A percentile compares a stretch with the other conserved stretches of the same genome.
phyloP scores from a whole-genome alignment of 2,797 vertebrate genomes.

The Pitangus sulphuratus region DNA sequence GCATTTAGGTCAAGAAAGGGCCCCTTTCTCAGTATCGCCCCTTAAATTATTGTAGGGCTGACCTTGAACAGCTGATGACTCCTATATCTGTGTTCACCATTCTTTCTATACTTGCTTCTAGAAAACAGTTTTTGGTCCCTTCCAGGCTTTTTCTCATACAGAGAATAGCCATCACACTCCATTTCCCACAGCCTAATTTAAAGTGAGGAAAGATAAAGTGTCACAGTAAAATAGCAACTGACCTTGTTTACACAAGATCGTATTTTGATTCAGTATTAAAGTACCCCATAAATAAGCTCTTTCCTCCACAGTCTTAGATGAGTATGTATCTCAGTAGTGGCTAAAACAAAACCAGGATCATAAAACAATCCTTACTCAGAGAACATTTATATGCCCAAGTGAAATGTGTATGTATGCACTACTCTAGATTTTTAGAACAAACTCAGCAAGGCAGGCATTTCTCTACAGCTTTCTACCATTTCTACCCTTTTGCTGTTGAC shows the following conservation, averaged over 20 bases:
- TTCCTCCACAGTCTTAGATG: background rate
- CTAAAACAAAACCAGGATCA: constrained; percentile 4
- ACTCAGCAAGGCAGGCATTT: background rate
- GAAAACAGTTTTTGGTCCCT: background rate
- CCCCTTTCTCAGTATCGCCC: background rate
- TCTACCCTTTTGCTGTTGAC: background rate
- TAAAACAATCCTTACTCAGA: background rate
- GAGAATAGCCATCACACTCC: background rate
- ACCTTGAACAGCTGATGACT: background rate
- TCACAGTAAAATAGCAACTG: background rate
- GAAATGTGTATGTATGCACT: background rate
- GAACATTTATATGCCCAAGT: background rate
- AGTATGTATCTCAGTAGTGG: background rate
- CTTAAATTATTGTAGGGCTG: background rate
- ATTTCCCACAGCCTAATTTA: background rate
- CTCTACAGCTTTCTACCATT: background rate
- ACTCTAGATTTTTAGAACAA: background rate
- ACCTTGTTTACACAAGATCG: background rate
- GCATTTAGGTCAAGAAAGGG: background rate
- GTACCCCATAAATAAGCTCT: background rate
- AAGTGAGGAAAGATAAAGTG: constrained; percentile 2
- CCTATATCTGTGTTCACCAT: background rate
- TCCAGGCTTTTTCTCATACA: background rate
- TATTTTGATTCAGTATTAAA: constrained; percentile 33
- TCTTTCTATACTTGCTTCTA: background rate